Evolutionary conservation across 2,888 invertebrate genomes (phyloP).

Genomic region (Mythimna loreyi): DNA sequence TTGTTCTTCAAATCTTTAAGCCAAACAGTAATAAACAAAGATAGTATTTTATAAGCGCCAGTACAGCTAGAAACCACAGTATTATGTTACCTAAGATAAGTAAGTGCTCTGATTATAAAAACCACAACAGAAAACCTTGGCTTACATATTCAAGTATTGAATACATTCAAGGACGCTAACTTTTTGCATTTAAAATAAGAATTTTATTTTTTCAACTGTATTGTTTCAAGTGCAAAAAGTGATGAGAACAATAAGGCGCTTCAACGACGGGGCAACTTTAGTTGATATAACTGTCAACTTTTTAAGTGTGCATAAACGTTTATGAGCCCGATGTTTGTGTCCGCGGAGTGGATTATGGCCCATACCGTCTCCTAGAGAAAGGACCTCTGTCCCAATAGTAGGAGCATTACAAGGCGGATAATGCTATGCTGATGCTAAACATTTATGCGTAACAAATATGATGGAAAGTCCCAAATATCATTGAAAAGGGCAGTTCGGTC

Average conservation of each 20-base stretch:
- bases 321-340: too few relatives aligned
- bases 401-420: too few relatives aligned
- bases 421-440: too few relatives aligned
- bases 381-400: too few relatives aligned
- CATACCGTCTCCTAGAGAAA: too few relatives aligned
- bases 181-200: background rate
- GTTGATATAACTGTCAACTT: background rate
- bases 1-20: background rate
- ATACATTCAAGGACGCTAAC: conserved; percentile 7
- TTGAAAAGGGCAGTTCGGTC: too few relatives aligned
- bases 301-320: background rate
- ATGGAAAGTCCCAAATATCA: too few relatives aligned
- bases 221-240: background rate
- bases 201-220: conserved; percentile 4
- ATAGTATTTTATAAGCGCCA: background rate
- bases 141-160: conserved; percentile 23
- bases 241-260: background rate
- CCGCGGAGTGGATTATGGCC: too few relatives aligned
- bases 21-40: too few relatives aligned
- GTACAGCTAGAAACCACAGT: conserved; percentile 12
- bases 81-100: conserved; percentile 27
- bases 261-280: background rate
- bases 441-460: background rate
- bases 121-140: conserved; percentile 47
- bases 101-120: conserved; percentile 25